phyloP scores from a whole-genome alignment of 2,888 invertebrate genomes.

The Heteromurus nitidus region DNA sequence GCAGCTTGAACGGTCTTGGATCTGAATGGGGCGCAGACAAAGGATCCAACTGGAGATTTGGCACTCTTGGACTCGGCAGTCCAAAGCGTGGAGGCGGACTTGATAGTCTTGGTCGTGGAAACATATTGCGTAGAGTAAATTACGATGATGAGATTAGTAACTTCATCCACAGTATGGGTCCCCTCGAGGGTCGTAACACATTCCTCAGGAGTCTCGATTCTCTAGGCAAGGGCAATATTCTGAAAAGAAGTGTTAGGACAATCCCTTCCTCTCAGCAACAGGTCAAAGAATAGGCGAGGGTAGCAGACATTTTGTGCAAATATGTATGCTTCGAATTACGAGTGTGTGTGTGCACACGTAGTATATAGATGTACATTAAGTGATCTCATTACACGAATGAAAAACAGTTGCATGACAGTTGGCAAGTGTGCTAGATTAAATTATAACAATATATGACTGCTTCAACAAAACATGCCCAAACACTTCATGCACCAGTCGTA shows the following conservation, averaged over 20 bases:
- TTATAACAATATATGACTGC: constrained; percentile 12
- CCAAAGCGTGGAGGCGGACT: constrained; percentile 75
- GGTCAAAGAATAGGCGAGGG: constrained; percentile 51
- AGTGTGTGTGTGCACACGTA: too few species aligned
- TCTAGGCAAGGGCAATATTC: constrained; percentile 77
- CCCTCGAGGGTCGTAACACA: constrained; percentile 65
- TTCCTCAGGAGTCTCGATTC: constrained; percentile 76
- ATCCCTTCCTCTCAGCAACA: constrained; percentile 47
- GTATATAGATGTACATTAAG: not conserved
- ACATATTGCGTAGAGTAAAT: constrained; percentile 74
- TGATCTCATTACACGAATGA: constrained; percentile 2
- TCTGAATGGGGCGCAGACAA: constrained; percentile 70
- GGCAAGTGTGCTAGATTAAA: constrained; percentile 36
- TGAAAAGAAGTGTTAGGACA: constrained; percentile 70
- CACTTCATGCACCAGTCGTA: not conserved
- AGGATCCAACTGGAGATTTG: constrained; percentile 70
- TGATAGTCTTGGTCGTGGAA: constrained; percentile 77
- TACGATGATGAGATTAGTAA: constrained; percentile 69
- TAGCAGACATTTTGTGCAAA: not conserved
- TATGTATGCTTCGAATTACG: not conserved
- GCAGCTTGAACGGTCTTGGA: constrained; percentile 65
- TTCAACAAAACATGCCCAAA: not conserved
- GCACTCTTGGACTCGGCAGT: constrained; percentile 35
- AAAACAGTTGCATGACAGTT: constrained; percentile 36
- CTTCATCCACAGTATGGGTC: constrained; percentile 66